Conservation (phyloP, 2,797 vertebrate genomes). For the Sebastolobus alascanus region DNA sequence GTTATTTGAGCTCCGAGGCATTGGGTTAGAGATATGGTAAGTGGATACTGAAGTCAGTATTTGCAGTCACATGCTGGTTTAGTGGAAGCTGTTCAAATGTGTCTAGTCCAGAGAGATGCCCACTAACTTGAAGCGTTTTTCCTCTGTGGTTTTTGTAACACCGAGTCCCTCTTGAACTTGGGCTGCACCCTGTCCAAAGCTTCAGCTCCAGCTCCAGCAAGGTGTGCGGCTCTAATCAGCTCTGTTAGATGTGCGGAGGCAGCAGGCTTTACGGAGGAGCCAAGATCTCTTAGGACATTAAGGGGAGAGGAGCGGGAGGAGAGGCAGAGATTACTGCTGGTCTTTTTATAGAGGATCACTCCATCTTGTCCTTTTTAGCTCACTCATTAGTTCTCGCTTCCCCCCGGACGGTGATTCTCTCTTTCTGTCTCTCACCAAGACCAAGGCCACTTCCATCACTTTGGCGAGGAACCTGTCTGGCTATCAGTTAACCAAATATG, state of each 20-base stretch:
- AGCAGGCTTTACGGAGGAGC: constrained; percentile 66
- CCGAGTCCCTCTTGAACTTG: constrained; percentile 62
- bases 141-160: constrained; percentile 36
- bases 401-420: constrained; percentile 64
- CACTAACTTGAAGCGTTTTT: constrained; percentile 18
- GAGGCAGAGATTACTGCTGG: constrained; percentile 73
- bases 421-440: constrained; percentile 60
- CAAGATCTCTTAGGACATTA: constrained; percentile 78
- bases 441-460: constrained; percentile 44
- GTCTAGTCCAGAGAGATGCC: constrained; percentile 16
- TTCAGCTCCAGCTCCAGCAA: constrained; percentile 54
- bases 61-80: constrained; percentile 7
- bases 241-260: constrained; percentile 70
- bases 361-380: constrained; percentile 83
- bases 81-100: constrained; percentile 28
- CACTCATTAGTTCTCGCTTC: constrained; percentile 75
- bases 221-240: constrained; percentile 76
- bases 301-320: constrained; percentile 58
- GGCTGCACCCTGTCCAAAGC: constrained; percentile 59
- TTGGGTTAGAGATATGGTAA: constrained; percentile 38
- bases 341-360: constrained; percentile 83
- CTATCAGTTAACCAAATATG: constrained; percentile 61
- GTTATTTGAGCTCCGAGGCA: constrained; percentile 45
- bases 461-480: constrained; percentile 53
- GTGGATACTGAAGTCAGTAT: constrained; percentile 30